These are phyloP conservation scores for Cetoscarus ocellatus DNA, from an alignment of 2,797 vertebrate species.

Conservation along the genomic window DNA sequence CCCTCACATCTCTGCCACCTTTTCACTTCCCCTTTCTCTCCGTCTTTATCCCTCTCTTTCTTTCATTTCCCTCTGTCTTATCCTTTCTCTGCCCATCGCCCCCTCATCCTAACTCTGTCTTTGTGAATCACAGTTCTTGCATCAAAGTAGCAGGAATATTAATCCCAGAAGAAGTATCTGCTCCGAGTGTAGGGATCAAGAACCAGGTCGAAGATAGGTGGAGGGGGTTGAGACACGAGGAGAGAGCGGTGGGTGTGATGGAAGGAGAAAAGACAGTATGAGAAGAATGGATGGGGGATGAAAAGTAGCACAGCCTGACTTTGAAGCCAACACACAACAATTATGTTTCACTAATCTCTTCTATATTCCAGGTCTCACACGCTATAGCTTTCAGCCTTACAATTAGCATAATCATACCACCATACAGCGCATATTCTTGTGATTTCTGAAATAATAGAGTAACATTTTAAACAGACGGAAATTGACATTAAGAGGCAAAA, in stretches of 20 bases:
- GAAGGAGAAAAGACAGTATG: constrained; percentile 43
- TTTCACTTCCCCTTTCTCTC: constrained; percentile 73
- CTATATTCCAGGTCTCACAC: constrained; percentile 67
- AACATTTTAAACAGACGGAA: constrained; percentile 11
- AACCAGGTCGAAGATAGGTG: constrained; percentile 76
- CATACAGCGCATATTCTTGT: constrained; percentile 44
- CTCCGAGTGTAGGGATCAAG: constrained; percentile 83
- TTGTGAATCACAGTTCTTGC: constrained; percentile 81
- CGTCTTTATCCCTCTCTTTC: constrained; percentile 71
- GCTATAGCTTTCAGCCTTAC: constrained; percentile 51
- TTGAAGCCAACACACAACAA: constrained; percentile 66
- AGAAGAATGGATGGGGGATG: constrained; percentile 48
- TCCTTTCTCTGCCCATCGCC: constrained; percentile 71
- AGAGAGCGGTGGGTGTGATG: neutral
- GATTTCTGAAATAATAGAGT: constrained; percentile 44
- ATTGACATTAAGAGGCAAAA: neutral
- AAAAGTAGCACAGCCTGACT: constrained; percentile 63
- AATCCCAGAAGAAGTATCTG: constrained; percentile 83
- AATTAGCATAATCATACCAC: constrained; percentile 65
- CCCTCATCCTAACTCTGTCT: constrained; percentile 74
- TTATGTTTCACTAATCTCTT: constrained; percentile 69
- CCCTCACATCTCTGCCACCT: constrained; percentile 82
- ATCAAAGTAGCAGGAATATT: constrained; percentile 88
- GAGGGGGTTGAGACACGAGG: constrained; percentile 16
- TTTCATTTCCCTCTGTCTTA: constrained; percentile 68